phyloP scores from a whole-genome alignment of 2,888 invertebrate genomes.

The Drosophila aldrichi region DNA sequence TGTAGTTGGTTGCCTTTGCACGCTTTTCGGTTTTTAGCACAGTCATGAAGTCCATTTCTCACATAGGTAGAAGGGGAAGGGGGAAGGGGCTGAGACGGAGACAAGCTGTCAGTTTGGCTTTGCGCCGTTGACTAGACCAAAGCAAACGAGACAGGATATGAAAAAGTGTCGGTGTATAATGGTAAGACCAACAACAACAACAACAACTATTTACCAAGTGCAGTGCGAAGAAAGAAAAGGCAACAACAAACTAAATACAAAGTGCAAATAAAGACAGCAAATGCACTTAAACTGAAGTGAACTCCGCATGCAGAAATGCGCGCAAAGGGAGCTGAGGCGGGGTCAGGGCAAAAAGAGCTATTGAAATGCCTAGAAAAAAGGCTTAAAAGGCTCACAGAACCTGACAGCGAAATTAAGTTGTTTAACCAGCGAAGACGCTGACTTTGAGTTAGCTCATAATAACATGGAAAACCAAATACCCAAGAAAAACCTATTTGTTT shows the following conservation, averaged over 20 bases:
- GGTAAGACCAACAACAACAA: conserved; percentile 56
- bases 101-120: conserved; percentile 69
- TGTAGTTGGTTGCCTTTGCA: conserved; percentile 63
- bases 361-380: conserved; percentile 32
- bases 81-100: conserved; percentile 19
- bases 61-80: conserved; percentile 27
- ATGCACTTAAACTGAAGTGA: conserved; percentile 81
- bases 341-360: conserved; percentile 15
- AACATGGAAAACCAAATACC: conserved; percentile 16
- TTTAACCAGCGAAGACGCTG: conserved; percentile 41
- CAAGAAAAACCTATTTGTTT: neutral
- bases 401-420: conserved; percentile 61
- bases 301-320: conserved; percentile 55
- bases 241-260: conserved; percentile 67
- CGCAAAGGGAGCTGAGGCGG: neutral
- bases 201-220: conserved; percentile 48
- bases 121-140: conserved; percentile 58
- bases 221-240: conserved; percentile 24
- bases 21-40: conserved; percentile 74
- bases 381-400: conserved; percentile 48
- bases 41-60: conserved; percentile 76
- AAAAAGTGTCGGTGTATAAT: conserved; percentile 79
- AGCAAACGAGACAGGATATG: conserved; percentile 76
- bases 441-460: conserved; percentile 35
- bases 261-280: conserved; percentile 75